These are phyloP conservation scores for Nothoprocta perdicaria DNA, from an alignment of 2,113 vertebrate genomes.

Conservation along the genomic window DNA sequence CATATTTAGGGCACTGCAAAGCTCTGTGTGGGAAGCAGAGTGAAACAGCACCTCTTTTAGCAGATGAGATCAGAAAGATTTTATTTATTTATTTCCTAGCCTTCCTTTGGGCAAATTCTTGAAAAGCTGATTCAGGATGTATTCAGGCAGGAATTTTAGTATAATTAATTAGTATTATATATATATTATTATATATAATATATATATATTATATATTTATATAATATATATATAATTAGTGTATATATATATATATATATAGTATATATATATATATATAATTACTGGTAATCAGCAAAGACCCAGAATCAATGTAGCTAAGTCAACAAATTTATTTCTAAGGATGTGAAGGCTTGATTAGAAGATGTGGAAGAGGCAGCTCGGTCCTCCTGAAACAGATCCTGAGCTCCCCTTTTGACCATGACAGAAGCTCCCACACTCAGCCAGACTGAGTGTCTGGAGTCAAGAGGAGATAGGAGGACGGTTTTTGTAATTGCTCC, in stretches of 20 bases:
- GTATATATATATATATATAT: too few relatives aligned
- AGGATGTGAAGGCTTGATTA: neutral
- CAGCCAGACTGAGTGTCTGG: neutral
- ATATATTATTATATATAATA: too few relatives aligned
- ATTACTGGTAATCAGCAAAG: accelerated
- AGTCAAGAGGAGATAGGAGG: neutral
- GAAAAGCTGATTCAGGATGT: neutral
- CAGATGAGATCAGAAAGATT: neutral
- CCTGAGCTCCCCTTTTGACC: accelerated
- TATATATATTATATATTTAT: too few relatives aligned
- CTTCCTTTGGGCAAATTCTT: neutral
- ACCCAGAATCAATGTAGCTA: accelerated
- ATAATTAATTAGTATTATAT: too few relatives aligned
- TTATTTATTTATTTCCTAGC: conserved; percentile 1
- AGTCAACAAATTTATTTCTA: neutral
- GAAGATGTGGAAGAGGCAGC: neutral
- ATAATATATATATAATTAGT: neutral
- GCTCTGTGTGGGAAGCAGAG: conserved; percentile 40
- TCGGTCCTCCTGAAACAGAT: neutral
- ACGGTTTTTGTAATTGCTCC: neutral
- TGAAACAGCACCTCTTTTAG: conserved; percentile 29
- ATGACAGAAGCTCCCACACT: neutral
- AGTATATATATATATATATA: too few relatives aligned
- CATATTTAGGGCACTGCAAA: conserved; percentile 29
- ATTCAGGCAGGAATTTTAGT: neutral